phyloP scores from a whole-genome alignment of 2,797 vertebrate genomes.

The Tenualosa thibaudeaui region DNA sequence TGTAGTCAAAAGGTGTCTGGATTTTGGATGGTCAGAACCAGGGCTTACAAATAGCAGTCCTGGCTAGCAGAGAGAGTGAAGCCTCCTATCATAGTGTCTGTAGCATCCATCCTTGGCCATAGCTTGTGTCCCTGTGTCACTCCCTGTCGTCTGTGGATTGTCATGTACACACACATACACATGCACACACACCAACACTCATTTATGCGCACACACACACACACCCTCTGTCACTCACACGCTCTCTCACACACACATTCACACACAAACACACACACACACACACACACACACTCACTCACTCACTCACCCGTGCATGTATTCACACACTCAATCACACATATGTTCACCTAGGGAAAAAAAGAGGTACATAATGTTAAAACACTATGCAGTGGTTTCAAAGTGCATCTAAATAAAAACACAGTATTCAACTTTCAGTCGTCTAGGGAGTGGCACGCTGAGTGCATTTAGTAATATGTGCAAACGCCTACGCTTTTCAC shows the following conservation, averaged over 20 bases:
- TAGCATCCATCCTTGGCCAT: conserved; percentile 40
- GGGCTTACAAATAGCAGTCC: conserved; percentile 66
- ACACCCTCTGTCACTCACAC: neutral
- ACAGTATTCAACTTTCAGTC: neutral
- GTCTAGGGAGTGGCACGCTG: neutral
- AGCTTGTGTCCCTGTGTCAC: neutral
- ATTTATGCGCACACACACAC: neutral
- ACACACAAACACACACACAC: conserved; percentile 16
- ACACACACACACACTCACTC: conserved; percentile 22
- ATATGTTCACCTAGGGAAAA: neutral
- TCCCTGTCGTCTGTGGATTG: neutral
- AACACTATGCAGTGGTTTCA: neutral
- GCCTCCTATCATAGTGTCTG: conserved; percentile 55
- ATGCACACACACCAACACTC: conserved; percentile 15
- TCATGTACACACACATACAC: neutral
- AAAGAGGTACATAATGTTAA: neutral
- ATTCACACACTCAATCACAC: conserved; percentile 25
- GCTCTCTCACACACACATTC: neutral
- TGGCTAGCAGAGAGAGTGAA: conserved; percentile 52
- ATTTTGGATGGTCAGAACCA: conserved; percentile 49
- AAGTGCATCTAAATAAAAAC: conserved; percentile 14
- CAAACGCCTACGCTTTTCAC: neutral
- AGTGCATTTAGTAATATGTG: neutral
- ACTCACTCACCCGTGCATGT: neutral
- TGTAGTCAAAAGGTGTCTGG: conserved; percentile 85